phyloP scores from a whole-genome alignment of 2,113 vertebrate genomes.

The Ictidomys tridecemlineatus region DNA sequence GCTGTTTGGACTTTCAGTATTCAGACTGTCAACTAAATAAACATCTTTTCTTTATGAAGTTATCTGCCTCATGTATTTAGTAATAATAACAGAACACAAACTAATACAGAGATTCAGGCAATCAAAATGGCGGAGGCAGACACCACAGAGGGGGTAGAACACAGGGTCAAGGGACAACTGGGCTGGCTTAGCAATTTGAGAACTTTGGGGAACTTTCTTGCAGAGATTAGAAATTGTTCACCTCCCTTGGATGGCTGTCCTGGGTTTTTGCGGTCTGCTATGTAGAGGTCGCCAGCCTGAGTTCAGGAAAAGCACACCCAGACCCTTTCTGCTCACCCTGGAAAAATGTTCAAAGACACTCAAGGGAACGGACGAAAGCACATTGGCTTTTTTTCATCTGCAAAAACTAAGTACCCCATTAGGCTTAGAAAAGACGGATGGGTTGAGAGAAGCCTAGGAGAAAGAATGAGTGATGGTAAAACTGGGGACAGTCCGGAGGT shows the following conservation, averaged over 20 bases:
- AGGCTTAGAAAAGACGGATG: not conserved
- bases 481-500: too few species aligned
- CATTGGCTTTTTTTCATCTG: not conserved
- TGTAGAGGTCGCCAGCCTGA: not conserved
- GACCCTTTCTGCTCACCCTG: not conserved
- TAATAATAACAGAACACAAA: not conserved
- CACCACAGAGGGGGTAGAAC: not conserved
- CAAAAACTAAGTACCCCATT: not conserved
- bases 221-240: not conserved
- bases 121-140: not conserved
- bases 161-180: not conserved
- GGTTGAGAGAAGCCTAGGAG: not conserved
- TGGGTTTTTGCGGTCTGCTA: not conserved
- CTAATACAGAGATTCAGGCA: not conserved
- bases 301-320: not conserved
- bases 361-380: not conserved
- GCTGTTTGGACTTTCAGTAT: not conserved
- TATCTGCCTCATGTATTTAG: not conserved
- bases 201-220: not conserved
- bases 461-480: not conserved
- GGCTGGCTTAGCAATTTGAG: not conserved
- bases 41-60: not conserved
- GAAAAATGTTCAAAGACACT: not conserved
- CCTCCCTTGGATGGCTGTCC: not conserved
- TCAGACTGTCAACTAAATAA: not conserved